Base-by-base conservation (phyloP, 2,888 invertebrate genomes). In the Teleogryllus oceanicus region DNA sequence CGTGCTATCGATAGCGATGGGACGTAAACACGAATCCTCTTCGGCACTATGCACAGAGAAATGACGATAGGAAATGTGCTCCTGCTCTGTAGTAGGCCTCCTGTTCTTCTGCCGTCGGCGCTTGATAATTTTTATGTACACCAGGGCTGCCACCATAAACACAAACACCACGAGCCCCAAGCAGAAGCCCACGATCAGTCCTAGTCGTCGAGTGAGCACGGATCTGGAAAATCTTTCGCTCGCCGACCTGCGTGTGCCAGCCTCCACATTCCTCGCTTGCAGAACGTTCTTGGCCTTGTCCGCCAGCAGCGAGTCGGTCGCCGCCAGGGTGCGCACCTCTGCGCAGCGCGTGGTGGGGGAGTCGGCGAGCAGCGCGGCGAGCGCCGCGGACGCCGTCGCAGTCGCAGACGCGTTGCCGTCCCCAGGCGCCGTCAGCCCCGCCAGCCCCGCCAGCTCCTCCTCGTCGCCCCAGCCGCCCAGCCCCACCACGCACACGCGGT, bases 401-500 rank as follows among this genome's bases (percentile, higher is more conserved):
- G 75, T 21, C 49, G 75, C 78, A 10, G 77, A 74, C n/a, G 50
- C 50, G 78, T 78, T 78, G 89, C 86, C 83, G 13, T 83, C 86
- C 77, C 86, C 85, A 81, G 86, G 83, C 2, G 80, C 81, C 5
- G 87, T 83, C 85, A 90, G 87, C 85, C 90, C 86, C 91, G 93
- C 94, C 81, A 95, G 94, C 82, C 94, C 88, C n/a, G 95, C 96
- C 37, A 37, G 37, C 82, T 86, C 83, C 2, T 81, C 81, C 5
- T 87, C 83, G 85, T 90, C 87, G 85, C 90, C 86, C 91, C 93
- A 93, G 88, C 93, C 94, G 81, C 95, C 95, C 82, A 94, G 88
- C n/a, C 95, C 96, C 84, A 95, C 89, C 80, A 97, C 95, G 87
- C 96, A 97, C 84, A 97, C 93, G 82, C 93, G 90, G 87, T 96